A percentile compares a stretch with the other conserved stretches of the same genome.
Conservation (phyloP, 2,888 invertebrate species). For the Ochropleura plecta region DNA sequence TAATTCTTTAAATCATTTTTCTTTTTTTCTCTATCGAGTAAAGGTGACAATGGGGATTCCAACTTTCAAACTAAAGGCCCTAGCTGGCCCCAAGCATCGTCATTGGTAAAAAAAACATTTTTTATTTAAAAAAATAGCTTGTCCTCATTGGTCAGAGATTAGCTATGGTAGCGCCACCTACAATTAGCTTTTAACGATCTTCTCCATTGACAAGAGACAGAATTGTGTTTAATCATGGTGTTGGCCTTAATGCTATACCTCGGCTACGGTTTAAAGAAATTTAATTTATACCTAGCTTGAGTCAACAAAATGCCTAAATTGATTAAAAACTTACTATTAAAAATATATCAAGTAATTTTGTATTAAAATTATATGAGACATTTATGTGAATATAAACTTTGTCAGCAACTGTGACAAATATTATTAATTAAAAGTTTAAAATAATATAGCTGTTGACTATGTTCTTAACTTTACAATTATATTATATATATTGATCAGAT, state of each 20-base stretch:
- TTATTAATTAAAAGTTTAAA: conserved; percentile 6
- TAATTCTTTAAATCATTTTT: neutral
- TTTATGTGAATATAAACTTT: conserved; percentile 20
- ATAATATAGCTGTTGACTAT: conserved; percentile 34
- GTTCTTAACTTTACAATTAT: conserved; percentile 19
- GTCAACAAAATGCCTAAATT: conserved; percentile 7
- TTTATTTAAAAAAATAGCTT: no score
- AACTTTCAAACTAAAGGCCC: no score
- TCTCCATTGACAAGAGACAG: no score
- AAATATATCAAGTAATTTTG: neutral
- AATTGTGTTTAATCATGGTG: neutral
- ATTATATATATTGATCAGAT: conserved; percentile 6
- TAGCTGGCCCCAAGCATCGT: no score
- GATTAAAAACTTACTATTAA: neutral
- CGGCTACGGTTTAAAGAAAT: no score
- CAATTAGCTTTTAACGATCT: no score
- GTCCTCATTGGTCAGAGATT: no score
- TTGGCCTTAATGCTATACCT: conserved; percentile 1
- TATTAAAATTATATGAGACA: conserved; percentile 10
- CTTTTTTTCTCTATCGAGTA: neutral
- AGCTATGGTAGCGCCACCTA: no score
- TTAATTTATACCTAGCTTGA: no score
- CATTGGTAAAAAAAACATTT: no score
- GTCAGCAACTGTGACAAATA: conserved; percentile 33
- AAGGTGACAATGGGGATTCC: neutral